Conservation (phyloP, 2,888 invertebrate genomes). For the Drosophila siamana region DNA sequence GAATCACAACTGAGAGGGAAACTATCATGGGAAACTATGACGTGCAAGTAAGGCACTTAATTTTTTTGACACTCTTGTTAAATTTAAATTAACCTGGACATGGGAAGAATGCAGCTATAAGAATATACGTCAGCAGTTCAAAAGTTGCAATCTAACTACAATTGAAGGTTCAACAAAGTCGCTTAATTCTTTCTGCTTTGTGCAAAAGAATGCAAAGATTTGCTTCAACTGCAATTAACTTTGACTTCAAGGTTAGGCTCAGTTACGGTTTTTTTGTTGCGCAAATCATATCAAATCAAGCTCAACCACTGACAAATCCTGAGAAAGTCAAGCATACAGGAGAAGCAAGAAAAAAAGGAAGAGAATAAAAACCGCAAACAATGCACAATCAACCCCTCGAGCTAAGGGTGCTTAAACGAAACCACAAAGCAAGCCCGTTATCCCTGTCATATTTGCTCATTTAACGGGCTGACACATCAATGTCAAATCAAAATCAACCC, state of each 20-base stretch:
- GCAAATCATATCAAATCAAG: conserved; percentile 62
- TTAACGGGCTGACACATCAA: conserved; percentile 84
- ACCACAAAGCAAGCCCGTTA: conserved; percentile 63
- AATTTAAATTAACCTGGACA: conserved; percentile 22
- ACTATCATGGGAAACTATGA: neutral
- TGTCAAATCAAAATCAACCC: conserved; percentile 78
- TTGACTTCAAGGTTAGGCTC: conserved; percentile 51
- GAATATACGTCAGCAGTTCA: conserved; percentile 11
- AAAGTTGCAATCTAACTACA: conserved; percentile 19
- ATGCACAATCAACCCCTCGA: conserved; percentile 67
- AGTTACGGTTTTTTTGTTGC: conserved; percentile 30
- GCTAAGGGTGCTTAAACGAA: conserved; percentile 40
- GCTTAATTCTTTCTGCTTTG: conserved; percentile 41
- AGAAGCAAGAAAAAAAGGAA: conserved; percentile 4
- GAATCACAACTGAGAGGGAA: neutral
- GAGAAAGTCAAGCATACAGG: conserved; percentile 65
- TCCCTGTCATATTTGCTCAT: conserved; percentile 79
- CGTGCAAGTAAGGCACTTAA: neutral
- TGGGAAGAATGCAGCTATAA: conserved; percentile 2
- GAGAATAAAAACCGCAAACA: conserved; percentile 55
- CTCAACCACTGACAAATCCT: conserved; percentile 74
- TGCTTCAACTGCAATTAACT: conserved; percentile 66
- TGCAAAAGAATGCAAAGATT: conserved; percentile 20
- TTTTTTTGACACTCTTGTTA: neutral
- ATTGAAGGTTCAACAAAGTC: conserved; percentile 57